Evolutionary conservation across 2,113 vertebrate species (phyloP).

Genomic region (Synchiropus splendidus): DNA sequence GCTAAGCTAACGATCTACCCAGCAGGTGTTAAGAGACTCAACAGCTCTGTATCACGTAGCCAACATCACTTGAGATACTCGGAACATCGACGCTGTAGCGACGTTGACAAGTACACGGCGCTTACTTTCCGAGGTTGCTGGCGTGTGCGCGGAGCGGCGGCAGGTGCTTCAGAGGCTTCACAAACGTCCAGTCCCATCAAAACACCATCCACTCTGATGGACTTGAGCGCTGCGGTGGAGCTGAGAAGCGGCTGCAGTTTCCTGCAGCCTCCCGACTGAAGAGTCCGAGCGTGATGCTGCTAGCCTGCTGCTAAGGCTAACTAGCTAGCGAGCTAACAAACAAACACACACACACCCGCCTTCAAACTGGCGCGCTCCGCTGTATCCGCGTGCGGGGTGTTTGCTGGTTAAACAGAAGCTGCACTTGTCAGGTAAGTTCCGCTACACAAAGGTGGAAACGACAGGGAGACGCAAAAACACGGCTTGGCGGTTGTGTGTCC

Average conservation of each 20-base stretch:
- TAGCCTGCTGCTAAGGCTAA: slow-evolving; percentile 22
- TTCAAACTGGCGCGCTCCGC: too few relatives aligned
- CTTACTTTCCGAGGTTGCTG: slow-evolving; percentile 53
- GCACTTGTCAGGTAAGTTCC: too few relatives aligned
- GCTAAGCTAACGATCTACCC: slow-evolving; percentile 55
- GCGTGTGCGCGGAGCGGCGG: slow-evolving; percentile 18
- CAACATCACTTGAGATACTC: background rate
- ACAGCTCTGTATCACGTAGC: background rate
- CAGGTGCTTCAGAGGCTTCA: slow-evolving; percentile 34
- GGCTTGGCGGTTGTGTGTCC: slow-evolving; percentile 59
- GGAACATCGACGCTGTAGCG: slow-evolving; percentile 14
- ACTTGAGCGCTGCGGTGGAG: background rate
- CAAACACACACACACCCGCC: slow-evolving; percentile 13
- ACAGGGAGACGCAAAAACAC: slow-evolving; percentile 42
- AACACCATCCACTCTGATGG: slow-evolving; percentile 6
- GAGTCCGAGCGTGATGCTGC: slow-evolving; percentile 26
- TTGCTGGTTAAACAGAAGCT: too few relatives aligned
- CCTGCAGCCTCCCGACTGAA: slow-evolving; percentile 3
- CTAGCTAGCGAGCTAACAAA: slow-evolving; percentile 26
- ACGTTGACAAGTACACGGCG: too few relatives aligned
- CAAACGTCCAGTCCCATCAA: slow-evolving; percentile 32
- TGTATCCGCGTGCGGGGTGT: too few relatives aligned
- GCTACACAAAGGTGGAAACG: background rate
- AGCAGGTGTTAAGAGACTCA: background rate
- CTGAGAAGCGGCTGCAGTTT: slow-evolving; percentile 2